These are phyloP conservation scores for Sipha flava DNA, from an alignment of 1,140 invertebrate species.

Conservation along the genomic window DNA sequence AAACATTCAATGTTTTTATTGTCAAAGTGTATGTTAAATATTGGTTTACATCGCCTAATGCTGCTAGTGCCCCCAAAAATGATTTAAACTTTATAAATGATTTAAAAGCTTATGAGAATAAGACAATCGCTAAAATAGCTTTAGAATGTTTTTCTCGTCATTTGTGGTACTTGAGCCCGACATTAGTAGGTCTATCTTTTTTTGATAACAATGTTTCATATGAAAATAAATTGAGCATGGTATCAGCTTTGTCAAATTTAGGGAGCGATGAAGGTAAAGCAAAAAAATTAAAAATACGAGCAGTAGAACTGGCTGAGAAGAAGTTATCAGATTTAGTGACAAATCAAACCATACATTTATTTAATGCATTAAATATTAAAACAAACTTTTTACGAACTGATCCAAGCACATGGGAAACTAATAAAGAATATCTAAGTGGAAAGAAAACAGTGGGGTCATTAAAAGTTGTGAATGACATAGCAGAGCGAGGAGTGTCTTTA, in stretches of 20 bases:
- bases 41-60: no score
- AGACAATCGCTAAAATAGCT: background rate
- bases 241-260: background rate
- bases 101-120: background rate
- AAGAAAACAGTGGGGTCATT: background rate
- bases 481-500: background rate
- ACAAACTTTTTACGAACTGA: background rate
- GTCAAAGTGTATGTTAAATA: background rate
- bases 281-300: background rate
- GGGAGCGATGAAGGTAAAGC: no score
- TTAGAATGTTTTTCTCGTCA: background rate
- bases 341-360: background rate
- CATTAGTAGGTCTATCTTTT: background rate
- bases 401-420: background rate
- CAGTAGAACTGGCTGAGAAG: background rate
- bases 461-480: background rate
- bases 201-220: background rate
- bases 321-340: background rate
- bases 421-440: background rate
- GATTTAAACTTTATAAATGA: background rate
- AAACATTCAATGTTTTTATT: background rate
- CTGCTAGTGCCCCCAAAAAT: no score
- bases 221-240: background rate
- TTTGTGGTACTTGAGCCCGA: background rate
- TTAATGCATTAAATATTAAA: background rate